Base-by-base conservation (phyloP, 1,140 invertebrate genomes). In the Idris sp. region DNA sequence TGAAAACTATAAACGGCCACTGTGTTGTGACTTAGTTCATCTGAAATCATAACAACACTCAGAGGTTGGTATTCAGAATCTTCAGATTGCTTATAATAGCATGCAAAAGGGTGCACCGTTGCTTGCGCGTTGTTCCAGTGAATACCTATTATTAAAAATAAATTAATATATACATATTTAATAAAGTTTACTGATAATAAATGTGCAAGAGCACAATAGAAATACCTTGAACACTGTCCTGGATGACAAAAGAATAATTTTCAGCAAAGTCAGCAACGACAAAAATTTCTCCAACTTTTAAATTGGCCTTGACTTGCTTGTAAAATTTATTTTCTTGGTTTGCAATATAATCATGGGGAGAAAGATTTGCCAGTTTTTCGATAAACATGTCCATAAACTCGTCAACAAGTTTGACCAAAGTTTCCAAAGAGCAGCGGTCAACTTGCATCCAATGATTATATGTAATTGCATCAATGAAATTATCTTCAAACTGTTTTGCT, bases 51-150 rank as follows among this genome's bases (percentile, higher is more conserved):
- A 41, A 33, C 43, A 25, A 67, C 56, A 48, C 44, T 74, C 44
- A 65, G 19, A 10, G 49, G 11, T 44, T 14, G 1, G 49, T 48
- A 19, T 56, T 35, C 4, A 40, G n/a, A 19, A 22, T 43, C 35
- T 58, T 41, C 19, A 16, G 43, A 54, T 48, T 54, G 53, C 22
- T 43, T 35, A 43, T 54, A 79, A 67, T 68, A 74, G 26, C 58
- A 41, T 25, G 53, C 53, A 61, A 82, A 74, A 26, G 79, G 76
- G 74, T 82, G 74, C 15, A 83, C 41, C 5, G 81, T 83, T 9
- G 64, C 62, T 43, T 81, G 76, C 18, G 18, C 31, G 43, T 78
- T 83, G 36, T 59, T 69, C 71, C 79, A 84, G 35, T 68, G 62
- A 74, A 26, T 14, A n/a, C n/a, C n/a, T n/a, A n/a, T n/a, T n/a